phyloP scores from a whole-genome alignment of 2,888 invertebrate genomes.

The Lissocephala sabroskyi region DNA sequence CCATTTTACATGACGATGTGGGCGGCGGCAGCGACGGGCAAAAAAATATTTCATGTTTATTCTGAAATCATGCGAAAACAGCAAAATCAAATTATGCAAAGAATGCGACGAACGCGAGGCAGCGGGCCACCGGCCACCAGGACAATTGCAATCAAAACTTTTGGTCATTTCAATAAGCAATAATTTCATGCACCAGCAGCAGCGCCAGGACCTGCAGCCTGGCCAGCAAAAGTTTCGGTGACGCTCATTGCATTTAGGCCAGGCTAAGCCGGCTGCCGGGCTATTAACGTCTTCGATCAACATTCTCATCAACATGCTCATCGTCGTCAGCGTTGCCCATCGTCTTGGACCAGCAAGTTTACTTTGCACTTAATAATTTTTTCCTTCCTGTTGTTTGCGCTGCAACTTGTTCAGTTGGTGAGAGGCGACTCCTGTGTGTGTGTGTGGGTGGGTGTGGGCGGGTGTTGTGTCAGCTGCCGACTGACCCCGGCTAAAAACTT shows the following conservation, averaged over 20 bases:
- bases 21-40: neutral
- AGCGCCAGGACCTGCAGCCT: neutral
- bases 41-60: constrained; percentile 31
- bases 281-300: too few species aligned
- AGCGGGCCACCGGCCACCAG: neutral
- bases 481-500: neutral
- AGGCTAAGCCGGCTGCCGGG: too few species aligned
- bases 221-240: neutral
- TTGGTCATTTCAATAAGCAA: constrained; percentile 20
- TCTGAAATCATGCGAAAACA: constrained; percentile 26
- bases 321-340: too few species aligned
- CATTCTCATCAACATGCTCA: constrained; percentile 2
- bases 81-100: constrained; percentile 10
- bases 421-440: neutral
- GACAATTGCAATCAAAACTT: constrained; percentile 24
- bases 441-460: neutral
- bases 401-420: neutral
- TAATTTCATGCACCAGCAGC: constrained; percentile 19
- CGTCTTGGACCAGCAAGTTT: neutral
- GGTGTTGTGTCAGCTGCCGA: neutral
- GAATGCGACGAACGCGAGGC: neutral
- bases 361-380: constrained; percentile 1
- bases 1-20: neutral
- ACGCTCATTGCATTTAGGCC: too few species aligned
- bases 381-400: neutral